A percentile compares a stretch with the other conserved stretches of the same genome.
Conservation (phyloP, 2,113 vertebrate genomes). For the Saguinus imperator region DNA sequence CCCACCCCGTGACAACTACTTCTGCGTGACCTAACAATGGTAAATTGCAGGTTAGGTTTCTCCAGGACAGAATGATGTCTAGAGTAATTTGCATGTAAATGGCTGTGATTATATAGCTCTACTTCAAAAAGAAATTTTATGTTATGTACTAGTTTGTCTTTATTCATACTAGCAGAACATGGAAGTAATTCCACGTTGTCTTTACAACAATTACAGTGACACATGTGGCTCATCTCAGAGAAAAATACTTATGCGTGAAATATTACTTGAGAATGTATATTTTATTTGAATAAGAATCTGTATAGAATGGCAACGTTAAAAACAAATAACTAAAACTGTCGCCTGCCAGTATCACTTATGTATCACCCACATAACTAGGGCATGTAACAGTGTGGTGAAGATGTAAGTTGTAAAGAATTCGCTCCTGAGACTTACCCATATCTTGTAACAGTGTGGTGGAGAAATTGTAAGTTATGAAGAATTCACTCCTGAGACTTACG, state of each 20-base stretch:
- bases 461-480: not conserved
- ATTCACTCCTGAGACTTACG: not conserved
- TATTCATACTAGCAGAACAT: not conserved
- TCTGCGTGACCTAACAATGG: not conserved
- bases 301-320: not conserved
- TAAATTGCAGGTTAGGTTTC: not conserved
- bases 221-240: not conserved
- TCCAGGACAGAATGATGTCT: not conserved
- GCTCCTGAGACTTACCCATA: not conserved
- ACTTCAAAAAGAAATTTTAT: not conserved
- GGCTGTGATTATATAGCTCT: not conserved
- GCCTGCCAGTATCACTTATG: not conserved
- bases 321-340: not conserved
- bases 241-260: not conserved
- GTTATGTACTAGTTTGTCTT: not conserved
- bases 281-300: not conserved
- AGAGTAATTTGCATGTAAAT: constrained; percentile 17
- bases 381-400: not conserved
- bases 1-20: not conserved
- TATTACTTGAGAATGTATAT: not conserved
- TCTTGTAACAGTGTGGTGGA: not conserved
- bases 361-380: not conserved
- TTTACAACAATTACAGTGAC: not conserved
- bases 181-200: not conserved
- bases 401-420: not conserved